phyloP scores from a whole-genome alignment of 1,140 invertebrate species.

The Meloidogyne floridensis region DNA sequence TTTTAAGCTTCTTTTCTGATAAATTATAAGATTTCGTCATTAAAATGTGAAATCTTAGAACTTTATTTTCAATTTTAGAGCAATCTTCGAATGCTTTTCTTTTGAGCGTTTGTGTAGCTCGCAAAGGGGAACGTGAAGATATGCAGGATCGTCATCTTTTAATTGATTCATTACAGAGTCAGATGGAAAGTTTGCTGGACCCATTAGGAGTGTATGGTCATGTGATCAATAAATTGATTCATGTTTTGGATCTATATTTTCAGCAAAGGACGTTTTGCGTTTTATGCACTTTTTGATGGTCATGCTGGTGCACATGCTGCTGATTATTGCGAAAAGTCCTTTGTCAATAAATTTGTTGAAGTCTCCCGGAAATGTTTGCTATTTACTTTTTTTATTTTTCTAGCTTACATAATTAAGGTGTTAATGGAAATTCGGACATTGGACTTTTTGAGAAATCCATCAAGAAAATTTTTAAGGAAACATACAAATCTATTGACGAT shows the following conservation, averaged over 20 bases:
- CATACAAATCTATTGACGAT: constrained; percentile 70
- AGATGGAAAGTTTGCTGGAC: constrained; percentile 17
- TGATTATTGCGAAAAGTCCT: constrained; percentile 68
- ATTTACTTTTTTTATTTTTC: background rate
- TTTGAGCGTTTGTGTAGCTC: constrained; percentile 23
- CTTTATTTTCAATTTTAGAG: background rate
- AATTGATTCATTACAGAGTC: constrained; percentile 59
- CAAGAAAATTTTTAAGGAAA: constrained; percentile 67
- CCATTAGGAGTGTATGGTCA: constrained; percentile 29
- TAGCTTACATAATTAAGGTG: constrained; percentile 18
- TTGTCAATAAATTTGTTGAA: constrained; percentile 54
- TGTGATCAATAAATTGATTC: constrained; percentile 9
- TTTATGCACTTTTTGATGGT: constrained; percentile 70
- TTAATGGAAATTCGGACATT: constrained; percentile 20
- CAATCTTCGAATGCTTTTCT: background rate
- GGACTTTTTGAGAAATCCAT: constrained; percentile 68
- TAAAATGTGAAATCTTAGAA: background rate
- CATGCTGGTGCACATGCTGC: constrained; percentile 68
- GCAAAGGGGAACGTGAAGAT: constrained; percentile 69
- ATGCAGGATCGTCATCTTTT: constrained; percentile 67
- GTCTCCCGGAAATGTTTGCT: constrained; percentile 47
- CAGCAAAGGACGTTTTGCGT: constrained; percentile 64
- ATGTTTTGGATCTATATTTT: constrained; percentile 42
- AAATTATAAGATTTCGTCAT: background rate
- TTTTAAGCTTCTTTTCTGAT: background rate